These are phyloP conservation scores for Ostrea edulis DNA, from an alignment of 1,140 invertebrate genomes.

Conservation along the genomic window DNA sequence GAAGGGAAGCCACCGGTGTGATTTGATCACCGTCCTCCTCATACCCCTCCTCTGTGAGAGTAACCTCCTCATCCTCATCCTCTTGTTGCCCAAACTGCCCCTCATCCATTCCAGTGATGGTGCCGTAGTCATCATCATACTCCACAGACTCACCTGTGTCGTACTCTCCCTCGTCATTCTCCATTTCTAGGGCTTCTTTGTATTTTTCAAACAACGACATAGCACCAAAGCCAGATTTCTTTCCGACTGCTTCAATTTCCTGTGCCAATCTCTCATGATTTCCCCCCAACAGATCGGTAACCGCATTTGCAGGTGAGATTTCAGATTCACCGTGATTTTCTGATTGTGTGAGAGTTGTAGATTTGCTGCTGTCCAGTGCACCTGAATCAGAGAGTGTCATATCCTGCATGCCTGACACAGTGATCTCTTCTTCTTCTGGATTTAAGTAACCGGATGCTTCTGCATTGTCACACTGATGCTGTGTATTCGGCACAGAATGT, in stretches of 20 bases:
- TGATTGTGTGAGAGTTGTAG: not conserved
- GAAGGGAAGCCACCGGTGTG: not conserved
- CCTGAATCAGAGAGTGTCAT: not conserved
- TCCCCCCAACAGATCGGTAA: not conserved
- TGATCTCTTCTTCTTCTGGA: not conserved
- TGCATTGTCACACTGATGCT: not conserved
- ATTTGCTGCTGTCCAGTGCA: not conserved
- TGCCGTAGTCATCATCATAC: slow-evolving; percentile 6
- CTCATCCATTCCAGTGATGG: not conserved
- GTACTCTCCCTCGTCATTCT: not conserved
- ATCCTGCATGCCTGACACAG: not conserved
- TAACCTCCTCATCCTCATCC: not conserved
- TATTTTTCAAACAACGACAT: slow-evolving; percentile 34
- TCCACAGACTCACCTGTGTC: slow-evolving; percentile 8
- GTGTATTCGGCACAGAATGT: not conserved
- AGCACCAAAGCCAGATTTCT: slow-evolving; percentile 27
- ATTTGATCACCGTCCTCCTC: slow-evolving; percentile 1
- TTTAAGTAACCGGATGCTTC: not conserved
- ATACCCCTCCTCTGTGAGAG: not conserved
- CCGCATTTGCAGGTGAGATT: not conserved
- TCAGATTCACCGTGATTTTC: not conserved
- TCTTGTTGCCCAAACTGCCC: not conserved
- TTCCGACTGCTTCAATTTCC: slow-evolving; percentile 7
- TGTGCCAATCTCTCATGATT: slow-evolving; percentile 15
- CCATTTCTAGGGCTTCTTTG: slow-evolving; percentile 16